phyloP scores from a whole-genome alignment of 2,797 vertebrate genomes.

The Alauda arvensis region DNA sequence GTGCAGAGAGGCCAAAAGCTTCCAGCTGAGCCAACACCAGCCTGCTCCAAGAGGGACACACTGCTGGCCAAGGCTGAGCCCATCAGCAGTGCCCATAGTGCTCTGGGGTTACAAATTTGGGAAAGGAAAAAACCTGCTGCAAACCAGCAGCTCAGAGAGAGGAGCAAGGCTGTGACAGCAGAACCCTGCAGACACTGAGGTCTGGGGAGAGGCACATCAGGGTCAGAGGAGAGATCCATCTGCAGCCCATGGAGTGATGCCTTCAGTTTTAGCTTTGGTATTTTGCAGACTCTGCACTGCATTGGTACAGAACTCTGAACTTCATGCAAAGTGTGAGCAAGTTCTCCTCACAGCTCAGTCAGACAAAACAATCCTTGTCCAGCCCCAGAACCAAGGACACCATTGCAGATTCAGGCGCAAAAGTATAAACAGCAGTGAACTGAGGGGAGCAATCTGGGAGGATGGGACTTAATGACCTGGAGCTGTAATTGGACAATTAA shows the following conservation, averaged over 20 bases:
- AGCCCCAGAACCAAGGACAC: background rate
- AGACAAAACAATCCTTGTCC: background rate
- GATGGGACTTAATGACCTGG: background rate
- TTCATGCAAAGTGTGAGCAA: background rate
- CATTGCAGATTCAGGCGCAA: background rate
- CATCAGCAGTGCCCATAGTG: rapidly evolving
- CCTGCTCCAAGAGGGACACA: rapidly evolving
- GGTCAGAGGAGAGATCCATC: background rate
- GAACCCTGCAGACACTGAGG: background rate
- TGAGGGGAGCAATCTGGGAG: background rate
- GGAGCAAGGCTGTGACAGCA: rapidly evolving
- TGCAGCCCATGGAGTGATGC: background rate
- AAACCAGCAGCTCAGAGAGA: background rate
- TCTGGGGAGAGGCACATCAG: background rate
- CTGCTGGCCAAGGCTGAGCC: background rate
- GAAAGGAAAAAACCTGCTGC: background rate
- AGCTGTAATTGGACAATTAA: background rate
- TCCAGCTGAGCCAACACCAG: background rate
- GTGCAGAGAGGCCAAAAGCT: background rate
- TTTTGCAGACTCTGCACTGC: background rate
- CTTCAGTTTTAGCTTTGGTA: rapidly evolving
- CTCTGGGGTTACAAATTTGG: rapidly evolving
- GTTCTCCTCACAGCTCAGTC: background rate
- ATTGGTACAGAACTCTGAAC: background rate
- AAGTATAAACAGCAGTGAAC: background rate